Percentiles rank a stretch among this genome's conserved stretches.
phyloP scores from a whole-genome alignment of 2,113 vertebrate genomes.

The Donacobius atricapilla region DNA sequence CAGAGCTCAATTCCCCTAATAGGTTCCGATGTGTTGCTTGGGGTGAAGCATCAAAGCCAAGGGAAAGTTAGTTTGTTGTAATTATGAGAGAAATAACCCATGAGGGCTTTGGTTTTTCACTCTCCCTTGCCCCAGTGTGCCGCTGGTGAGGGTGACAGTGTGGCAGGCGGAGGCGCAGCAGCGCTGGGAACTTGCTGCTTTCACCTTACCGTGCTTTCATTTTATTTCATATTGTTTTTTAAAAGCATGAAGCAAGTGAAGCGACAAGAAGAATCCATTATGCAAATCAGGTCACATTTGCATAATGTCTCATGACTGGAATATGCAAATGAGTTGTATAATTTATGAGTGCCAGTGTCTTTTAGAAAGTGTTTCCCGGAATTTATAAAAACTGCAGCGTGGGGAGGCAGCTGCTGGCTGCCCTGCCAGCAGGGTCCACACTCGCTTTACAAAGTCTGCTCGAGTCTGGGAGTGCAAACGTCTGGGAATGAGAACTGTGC shows the following conservation, averaged over 20 bases:
- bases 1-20: neutral
- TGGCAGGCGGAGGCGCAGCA: conserved; percentile 16
- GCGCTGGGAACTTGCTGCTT: conserved; percentile 52
- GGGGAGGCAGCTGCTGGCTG: conserved; percentile 53
- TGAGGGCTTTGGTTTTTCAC: conserved; percentile 10
- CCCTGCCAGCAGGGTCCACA: conserved; percentile 49
- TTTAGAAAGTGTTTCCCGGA: conserved; percentile 90
- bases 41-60: neutral
- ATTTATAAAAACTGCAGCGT: conserved; percentile 84
- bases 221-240: conserved; percentile 78
- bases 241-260: conserved; percentile 86
- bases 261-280: conserved; percentile 95
- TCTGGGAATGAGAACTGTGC: neutral
- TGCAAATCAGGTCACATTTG: conserved; percentile 90
- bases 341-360: conserved; percentile 93
- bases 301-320: conserved; percentile 94
- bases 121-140: neutral
- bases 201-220: conserved; percentile 72
- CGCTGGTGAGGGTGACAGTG: neutral
- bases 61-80: conserved; percentile 29
- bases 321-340: conserved; percentile 96
- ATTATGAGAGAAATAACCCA: conserved; percentile 8
- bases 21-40: neutral
- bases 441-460: conserved; percentile 43
- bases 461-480: neutral